A percentile compares a stretch with the other conserved stretches of the same genome.
Evolutionary conservation across 2,888 invertebrate species (phyloP).

Genomic region (Callosobruchus maculatus): DNA sequence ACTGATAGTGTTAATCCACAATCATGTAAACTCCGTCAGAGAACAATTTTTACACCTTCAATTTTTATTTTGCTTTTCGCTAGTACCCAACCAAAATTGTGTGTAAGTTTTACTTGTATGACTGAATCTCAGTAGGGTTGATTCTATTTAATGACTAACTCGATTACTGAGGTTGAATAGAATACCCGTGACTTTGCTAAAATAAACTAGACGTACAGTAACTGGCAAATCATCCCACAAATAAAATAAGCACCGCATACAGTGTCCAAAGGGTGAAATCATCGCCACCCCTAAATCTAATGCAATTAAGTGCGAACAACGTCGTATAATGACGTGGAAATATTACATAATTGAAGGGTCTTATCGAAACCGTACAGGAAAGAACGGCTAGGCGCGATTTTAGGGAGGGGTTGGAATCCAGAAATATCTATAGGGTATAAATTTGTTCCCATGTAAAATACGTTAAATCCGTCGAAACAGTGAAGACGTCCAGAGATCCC

Average conservation of each 20-base stretch:
- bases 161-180: background rate
- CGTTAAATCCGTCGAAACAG: too few species aligned
- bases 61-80: too few species aligned
- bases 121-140: background rate
- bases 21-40: too few species aligned
- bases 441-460: too few species aligned
- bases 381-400: background rate
- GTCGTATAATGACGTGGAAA: constrained; percentile 11
- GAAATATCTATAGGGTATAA: background rate
- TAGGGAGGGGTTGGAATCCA: background rate
- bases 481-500: too few species aligned
- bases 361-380: background rate
- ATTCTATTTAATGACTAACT: background rate
- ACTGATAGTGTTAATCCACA: too few species aligned
- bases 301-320: constrained; percentile 8
- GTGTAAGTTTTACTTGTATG: background rate
- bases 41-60: too few species aligned
- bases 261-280: background rate
- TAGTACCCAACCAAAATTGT: background rate
- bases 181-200: background rate
- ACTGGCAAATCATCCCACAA: background rate
- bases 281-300: background rate
- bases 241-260: background rate
- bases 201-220: background rate
- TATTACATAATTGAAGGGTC: constrained; percentile 10